phyloP scores from a whole-genome alignment of 2,113 vertebrate species.

The Pycnonotus jocosus region DNA sequence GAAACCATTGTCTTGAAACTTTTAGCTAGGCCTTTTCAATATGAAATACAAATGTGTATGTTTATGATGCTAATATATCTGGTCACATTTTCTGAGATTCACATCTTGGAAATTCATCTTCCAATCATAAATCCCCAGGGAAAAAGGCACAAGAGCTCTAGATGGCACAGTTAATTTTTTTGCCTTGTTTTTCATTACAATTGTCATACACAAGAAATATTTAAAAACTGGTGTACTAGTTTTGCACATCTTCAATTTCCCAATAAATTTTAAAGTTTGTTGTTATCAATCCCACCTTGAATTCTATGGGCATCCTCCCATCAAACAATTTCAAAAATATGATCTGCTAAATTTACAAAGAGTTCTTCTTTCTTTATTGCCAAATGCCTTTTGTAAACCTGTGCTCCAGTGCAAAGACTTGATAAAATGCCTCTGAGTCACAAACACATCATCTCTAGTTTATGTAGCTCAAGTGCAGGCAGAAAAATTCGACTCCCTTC shows the following conservation, averaged over 20 bases:
- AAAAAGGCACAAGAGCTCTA: background rate
- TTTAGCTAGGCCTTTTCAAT: background rate
- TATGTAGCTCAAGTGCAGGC: background rate
- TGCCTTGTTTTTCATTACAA: background rate
- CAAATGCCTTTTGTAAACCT: background rate
- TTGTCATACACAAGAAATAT: background rate
- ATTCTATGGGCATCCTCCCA: background rate
- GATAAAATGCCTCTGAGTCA: background rate
- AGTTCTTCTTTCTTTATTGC: background rate
- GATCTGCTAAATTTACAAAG: background rate
- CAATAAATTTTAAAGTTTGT: background rate
- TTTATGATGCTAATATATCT: background rate
- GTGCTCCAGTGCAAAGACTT: background rate
- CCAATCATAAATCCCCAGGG: background rate
- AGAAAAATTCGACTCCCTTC: background rate
- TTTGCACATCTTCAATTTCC: background rate
- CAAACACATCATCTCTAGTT: background rate
- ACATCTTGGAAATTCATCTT: background rate
- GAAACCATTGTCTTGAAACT: background rate
- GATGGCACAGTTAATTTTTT: background rate
- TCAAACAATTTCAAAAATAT: background rate
- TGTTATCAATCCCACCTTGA: background rate
- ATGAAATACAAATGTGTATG: background rate
- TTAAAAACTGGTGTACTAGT: background rate
- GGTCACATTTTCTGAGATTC: background rate